Evolutionary conservation across 2,113 vertebrate species (phyloP).

Genomic region (Calyptommatus sinebrachiatus): DNA sequence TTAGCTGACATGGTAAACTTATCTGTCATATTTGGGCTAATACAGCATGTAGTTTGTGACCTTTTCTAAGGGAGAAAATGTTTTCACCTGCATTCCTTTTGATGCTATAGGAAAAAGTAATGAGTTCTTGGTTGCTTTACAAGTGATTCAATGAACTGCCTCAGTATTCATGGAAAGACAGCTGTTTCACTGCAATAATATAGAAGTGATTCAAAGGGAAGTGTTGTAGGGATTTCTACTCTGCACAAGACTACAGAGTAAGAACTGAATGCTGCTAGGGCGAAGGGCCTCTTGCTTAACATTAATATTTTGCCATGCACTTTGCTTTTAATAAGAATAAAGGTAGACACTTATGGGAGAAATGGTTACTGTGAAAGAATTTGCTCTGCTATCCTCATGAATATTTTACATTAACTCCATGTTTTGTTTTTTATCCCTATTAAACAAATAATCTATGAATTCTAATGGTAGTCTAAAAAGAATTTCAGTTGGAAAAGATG

Average conservation of each 20-base stretch:
- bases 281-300: background rate
- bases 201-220: constrained; percentile 23
- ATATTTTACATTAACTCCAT: background rate
- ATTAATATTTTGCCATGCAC: background rate
- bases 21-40: constrained; percentile 29
- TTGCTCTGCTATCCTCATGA: background rate
- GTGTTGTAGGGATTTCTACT: background rate
- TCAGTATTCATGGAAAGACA: constrained; percentile 19
- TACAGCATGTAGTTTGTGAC: background rate
- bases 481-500: background rate
- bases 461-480: background rate
- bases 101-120: constrained; percentile 9
- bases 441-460: background rate
- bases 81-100: constrained; percentile 2
- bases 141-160: constrained; percentile 7
- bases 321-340: background rate
- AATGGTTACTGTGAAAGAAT: background rate
- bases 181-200: background rate
- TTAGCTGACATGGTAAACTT: constrained; percentile 41
- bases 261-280: background rate
- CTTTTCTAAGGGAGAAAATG: constrained; percentile 1
- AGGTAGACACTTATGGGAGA: background rate
- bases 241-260: background rate
- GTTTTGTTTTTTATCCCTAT: background rate
- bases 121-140: constrained; percentile 27